These are phyloP conservation scores for Camponotus vicinus DNA, from an alignment of 1,140 invertebrate genomes.

Conservation along the genomic window DNA sequence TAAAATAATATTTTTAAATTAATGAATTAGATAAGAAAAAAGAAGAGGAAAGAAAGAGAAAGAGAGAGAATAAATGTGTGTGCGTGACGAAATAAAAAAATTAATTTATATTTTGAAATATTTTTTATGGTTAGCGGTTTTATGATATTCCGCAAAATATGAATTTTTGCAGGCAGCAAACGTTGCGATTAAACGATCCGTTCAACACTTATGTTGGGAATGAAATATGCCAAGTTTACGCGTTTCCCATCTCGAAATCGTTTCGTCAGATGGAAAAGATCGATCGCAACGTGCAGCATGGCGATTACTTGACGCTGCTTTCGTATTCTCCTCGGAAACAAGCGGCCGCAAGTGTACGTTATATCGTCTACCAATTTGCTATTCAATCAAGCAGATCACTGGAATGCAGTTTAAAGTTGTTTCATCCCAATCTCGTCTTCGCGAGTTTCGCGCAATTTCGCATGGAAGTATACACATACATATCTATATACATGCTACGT, in stretches of 20 bases:
- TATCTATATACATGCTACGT: neutral
- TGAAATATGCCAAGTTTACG: constrained; percentile 60
- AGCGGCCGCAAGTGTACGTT: constrained; percentile 52
- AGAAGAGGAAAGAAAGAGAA: no score
- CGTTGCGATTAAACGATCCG: constrained; percentile 48
- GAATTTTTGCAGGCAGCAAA: constrained; percentile 32
- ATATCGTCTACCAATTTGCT: constrained; percentile 69
- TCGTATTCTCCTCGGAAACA: constrained; percentile 61
- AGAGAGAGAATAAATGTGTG: no score
- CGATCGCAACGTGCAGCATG: constrained; percentile 53
- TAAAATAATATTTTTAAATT: neutral
- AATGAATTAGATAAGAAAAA: neutral
- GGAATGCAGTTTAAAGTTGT: constrained; percentile 73
- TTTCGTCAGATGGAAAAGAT: constrained; percentile 61
- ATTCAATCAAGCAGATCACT: constrained; percentile 74
- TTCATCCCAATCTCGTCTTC: constrained; percentile 70
- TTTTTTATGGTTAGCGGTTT: neutral
- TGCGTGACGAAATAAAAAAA: neutral
- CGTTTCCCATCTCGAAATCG: constrained; percentile 50
- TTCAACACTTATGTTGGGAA: constrained; percentile 46
- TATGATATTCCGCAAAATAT: constrained; percentile 26
- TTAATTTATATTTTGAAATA: constrained; percentile 4
- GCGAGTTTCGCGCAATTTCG: constrained; percentile 66
- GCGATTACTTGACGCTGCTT: constrained; percentile 57
- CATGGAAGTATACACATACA: neutral